Evolutionary conservation across 2,888 invertebrate genomes (phyloP).

Genomic region (Kuschelorhynchus macadamiae): DNA sequence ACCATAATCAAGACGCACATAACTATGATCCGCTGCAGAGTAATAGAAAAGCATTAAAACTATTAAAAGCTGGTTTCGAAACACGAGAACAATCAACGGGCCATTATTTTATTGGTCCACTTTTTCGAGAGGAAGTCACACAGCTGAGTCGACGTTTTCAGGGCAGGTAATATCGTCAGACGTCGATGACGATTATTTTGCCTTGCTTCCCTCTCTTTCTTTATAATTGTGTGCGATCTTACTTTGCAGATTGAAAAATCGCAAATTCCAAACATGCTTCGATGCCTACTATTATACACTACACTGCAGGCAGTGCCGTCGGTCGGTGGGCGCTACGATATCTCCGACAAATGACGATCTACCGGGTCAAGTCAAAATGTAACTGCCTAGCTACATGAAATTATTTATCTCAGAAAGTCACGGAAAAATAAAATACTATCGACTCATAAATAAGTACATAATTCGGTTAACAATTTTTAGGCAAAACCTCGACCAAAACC

Average conservation of each 20-base stretch:
- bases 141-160: constrained; percentile 48
- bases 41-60: constrained; percentile 42
- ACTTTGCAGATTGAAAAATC: constrained; percentile 50
- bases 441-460: too few species aligned
- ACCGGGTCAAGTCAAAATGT: background rate
- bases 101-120: constrained; percentile 47
- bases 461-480: too few species aligned
- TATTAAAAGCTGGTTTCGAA: constrained; percentile 47
- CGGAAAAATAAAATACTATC: too few species aligned
- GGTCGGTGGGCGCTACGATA: background rate
- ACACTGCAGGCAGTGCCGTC: constrained; percentile 11
- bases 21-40: constrained; percentile 24
- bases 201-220: constrained; percentile 46
- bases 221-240: constrained; percentile 51
- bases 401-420: too few species aligned
- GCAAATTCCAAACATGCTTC: constrained; percentile 49
- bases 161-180: constrained; percentile 51
- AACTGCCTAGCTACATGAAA: too few species aligned
- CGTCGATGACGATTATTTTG: constrained; percentile 48
- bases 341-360: background rate
- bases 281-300: constrained; percentile 35
- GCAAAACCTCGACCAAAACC: too few species aligned
- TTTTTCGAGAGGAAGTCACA: constrained; percentile 49
- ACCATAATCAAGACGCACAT: constrained; percentile 24
- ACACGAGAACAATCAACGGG: constrained; percentile 41